Base-by-base conservation (phyloP, 2,797 vertebrate species). In the Lithobates sylvaticus region DNA sequence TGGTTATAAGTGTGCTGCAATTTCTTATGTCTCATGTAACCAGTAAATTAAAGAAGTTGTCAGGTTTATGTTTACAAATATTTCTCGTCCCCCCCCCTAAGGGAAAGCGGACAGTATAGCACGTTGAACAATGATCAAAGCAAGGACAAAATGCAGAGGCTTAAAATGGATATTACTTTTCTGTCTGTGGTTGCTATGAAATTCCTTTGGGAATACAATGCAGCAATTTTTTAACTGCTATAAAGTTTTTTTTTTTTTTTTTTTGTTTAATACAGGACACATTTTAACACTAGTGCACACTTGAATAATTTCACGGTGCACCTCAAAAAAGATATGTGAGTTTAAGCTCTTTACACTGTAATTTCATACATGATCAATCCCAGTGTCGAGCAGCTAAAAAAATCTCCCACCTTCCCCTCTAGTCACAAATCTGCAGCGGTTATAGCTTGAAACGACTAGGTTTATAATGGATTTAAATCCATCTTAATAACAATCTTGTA, bases 331-430 rank as follows among this genome's bases (percentile, higher is more conserved):
- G 23, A 68, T 3, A 42, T 36, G 75, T 6, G 10, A 32, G n/a
- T 47, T 27, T 61, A 77, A 77, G 50, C 50, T 64, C 54, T 77
- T 68, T 68, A 78, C 39, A 78, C 34, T 32, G 65, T 44, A 79
- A 79, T 79, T 79, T 79, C 65, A 79, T 69, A 69, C 78, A 50
- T 50, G 65, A 50, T 69, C 78, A 69, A 1, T 42, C 32, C 65
- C 32, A 78, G 6, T 12, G 58, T 78, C 27, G n/a, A 67, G 39
- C 77, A 23, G 39, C 54, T 79, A 10, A 79, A 67, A 44, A 10
- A 26, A 79, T 27, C 47, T 65, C 27, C 16, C 61, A 21, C 23
- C 34, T 27, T 47, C 27, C 16, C 29, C 15, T n/a, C 77, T 21
- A 34, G 29, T n/a, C 32, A 76, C 54, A 36, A 23, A 77, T 77